Conservation (phyloP, 2,113 vertebrate species). For the Himantopus leucocephalus region DNA sequence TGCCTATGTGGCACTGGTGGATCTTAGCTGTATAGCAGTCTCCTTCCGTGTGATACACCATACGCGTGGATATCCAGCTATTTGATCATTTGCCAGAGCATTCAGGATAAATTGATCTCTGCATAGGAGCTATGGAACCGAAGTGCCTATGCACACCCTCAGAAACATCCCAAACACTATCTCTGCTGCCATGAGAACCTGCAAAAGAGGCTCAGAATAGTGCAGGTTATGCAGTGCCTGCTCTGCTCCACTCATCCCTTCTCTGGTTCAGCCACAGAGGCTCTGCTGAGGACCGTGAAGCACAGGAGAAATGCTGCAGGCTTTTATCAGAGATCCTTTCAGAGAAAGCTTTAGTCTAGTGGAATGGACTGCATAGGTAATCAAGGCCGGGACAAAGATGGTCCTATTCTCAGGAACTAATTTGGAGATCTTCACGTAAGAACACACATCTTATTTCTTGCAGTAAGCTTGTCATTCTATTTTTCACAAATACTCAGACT, state of each 20-base stretch:
- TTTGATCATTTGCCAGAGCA: neutral
- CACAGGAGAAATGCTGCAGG: neutral
- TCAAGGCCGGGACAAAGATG: neutral
- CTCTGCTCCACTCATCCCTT: neutral
- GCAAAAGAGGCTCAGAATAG: neutral
- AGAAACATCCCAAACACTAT: neutral
- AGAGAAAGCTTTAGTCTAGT: neutral
- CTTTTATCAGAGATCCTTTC: neutral
- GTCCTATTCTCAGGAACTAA: neutral
- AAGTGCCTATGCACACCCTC: neutral
- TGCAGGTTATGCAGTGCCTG: accelerated
- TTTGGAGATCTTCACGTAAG: accelerated
- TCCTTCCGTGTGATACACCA: neutral
- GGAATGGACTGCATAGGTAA: neutral
- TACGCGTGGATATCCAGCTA: accelerated
- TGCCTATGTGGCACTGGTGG: neutral
- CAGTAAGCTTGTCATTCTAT: neutral
- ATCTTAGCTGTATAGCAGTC: neutral
- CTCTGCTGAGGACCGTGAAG: neutral
- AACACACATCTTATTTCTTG: neutral
- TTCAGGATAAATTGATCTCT: neutral
- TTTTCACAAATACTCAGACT: neutral
- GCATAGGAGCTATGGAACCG: neutral
- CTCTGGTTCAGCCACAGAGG: neutral
- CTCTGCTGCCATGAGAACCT: neutral